Conservation (phyloP, 2,113 vertebrate genomes). For the Apaloderma vittatum region DNA sequence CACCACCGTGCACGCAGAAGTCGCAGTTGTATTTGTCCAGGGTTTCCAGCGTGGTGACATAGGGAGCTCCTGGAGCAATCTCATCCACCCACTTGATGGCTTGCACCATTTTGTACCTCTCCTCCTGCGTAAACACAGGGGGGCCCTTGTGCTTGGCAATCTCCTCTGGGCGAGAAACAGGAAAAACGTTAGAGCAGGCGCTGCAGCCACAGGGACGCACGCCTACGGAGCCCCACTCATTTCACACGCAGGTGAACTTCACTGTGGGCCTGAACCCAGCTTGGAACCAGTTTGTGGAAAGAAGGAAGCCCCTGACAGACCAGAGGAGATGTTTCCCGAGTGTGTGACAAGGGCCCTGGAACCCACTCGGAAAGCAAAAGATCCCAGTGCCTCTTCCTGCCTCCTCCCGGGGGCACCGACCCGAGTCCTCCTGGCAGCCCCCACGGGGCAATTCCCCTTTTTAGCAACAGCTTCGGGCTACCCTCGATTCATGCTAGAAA, state of each 20-base stretch:
- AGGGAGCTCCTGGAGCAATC: conserved; percentile 93
- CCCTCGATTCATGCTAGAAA: rapidly evolving
- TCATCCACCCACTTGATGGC: conserved; percentile 99
- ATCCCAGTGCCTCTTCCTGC: not conserved
- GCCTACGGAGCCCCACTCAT: not conserved
- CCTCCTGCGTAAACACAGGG: conserved; percentile 95
- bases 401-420: not conserved
- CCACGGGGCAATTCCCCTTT: not conserved
- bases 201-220: not conserved
- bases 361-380: not conserved
- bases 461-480: not conserved
- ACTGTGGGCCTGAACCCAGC: not conserved
- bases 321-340: not conserved
- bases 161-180: conserved; percentile 83
- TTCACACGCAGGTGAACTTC: not conserved
- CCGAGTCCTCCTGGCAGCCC: not conserved
- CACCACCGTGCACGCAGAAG: conserved; percentile 98
- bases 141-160: conserved; percentile 97
- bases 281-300: not conserved
- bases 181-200: not conserved
- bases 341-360: not conserved
- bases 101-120: conserved; percentile 95
- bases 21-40: conserved; percentile 94
- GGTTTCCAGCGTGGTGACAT: conserved; percentile 94
- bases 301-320: not conserved